These are phyloP conservation scores for Apteryx mantelli DNA, from an alignment of 2,113 vertebrate species.

Conservation along the genomic window DNA sequence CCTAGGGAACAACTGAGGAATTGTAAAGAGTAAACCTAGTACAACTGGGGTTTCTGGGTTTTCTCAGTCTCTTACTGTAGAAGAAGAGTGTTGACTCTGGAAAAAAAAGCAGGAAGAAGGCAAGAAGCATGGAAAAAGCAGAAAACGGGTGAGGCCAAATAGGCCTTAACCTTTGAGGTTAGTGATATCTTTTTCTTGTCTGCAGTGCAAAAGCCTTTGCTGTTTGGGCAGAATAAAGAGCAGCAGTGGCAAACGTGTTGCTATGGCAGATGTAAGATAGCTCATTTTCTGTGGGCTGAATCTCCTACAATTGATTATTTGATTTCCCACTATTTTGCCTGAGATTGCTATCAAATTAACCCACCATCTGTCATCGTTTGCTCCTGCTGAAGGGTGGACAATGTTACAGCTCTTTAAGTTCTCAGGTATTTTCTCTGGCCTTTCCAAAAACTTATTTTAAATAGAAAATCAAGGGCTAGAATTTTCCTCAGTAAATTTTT, in stretches of 20 bases:
- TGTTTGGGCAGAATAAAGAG: not conserved
- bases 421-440: not conserved
- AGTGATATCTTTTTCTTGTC: not conserved
- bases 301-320: constrained; percentile 32
- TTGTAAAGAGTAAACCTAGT: not conserved
- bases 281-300: constrained; percentile 40
- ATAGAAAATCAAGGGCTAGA: not conserved
- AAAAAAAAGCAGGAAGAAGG: not conserved
- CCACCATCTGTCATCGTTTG: constrained; percentile 26
- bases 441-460: not conserved
- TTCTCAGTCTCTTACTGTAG: too few species aligned
- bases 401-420: not conserved
- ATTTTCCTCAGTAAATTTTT: not conserved
- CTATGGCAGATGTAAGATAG: not conserved
- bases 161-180: not conserved
- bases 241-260: constrained; percentile 9
- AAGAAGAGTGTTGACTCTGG: not conserved
- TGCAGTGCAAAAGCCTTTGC: not conserved
- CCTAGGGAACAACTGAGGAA: not conserved
- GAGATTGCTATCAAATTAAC: constrained; percentile 34
- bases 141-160: not conserved
- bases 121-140: not conserved
- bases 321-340: constrained; percentile 47
- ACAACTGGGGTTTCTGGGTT: too few species aligned
- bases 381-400: not conserved